A percentile compares a stretch with the other conserved stretches of the same genome.
Evolutionary conservation across 2,113 vertebrate genomes (phyloP).

Genomic region (Malurus melanocephalus): DNA sequence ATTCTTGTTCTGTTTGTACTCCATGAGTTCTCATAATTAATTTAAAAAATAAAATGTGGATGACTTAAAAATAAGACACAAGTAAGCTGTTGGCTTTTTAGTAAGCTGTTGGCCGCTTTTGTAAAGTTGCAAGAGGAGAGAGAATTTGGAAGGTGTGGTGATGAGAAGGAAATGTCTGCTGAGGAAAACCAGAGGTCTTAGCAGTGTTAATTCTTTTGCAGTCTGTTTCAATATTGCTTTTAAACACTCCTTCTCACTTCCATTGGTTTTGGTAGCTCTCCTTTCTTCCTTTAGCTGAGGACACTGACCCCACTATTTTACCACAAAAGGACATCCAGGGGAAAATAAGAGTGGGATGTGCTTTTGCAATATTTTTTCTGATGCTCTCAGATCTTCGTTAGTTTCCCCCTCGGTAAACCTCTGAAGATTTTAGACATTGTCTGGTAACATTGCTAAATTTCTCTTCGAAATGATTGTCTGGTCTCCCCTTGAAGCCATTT

Average conservation of each 20-base stretch:
- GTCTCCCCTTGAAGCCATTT: background rate
- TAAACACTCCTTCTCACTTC: background rate
- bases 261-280: background rate
- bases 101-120: background rate
- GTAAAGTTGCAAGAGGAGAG: background rate
- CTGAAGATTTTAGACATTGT: background rate
- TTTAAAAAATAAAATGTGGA: background rate
- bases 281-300: background rate
- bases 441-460: background rate
- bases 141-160: background rate
- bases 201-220: background rate
- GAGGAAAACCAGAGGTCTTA: background rate
- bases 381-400: background rate
- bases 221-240: background rate
- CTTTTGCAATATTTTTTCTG: background rate
- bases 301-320: background rate
- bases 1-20: background rate
- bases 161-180: background rate
- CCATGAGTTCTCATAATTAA: background rate
- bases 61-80: background rate
- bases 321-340: background rate
- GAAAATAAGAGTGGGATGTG: background rate
- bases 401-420: background rate
- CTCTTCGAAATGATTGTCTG: background rate
- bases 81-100: too few species aligned